Percentiles rank a stretch among this genome's conserved stretches.
These are phyloP conservation scores for Cavia porcellus DNA, from an alignment of 2,113 vertebrate genomes.

Conservation along the genomic window DNA sequence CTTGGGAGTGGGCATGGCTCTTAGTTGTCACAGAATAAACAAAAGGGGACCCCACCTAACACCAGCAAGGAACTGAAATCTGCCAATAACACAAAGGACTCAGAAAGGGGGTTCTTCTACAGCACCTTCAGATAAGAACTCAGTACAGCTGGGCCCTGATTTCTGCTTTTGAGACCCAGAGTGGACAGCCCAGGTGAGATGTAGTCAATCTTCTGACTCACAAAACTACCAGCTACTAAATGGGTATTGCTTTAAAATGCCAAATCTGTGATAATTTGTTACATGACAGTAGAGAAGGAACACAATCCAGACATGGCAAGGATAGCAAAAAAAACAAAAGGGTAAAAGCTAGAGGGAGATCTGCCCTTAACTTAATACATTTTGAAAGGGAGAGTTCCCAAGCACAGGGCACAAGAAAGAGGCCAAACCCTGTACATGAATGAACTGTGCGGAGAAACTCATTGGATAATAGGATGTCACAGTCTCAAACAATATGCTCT, in stretches of 20 bases:
- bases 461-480: background rate
- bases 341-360: background rate
- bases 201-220: background rate
- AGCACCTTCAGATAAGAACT: background rate
- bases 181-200: background rate
- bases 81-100: background rate
- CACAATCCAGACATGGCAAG: background rate
- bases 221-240: background rate
- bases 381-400: background rate
- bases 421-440: background rate
- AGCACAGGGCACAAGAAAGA: background rate
- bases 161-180: background rate
- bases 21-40: background rate
- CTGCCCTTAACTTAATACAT: background rate
- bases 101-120: background rate
- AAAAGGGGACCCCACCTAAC: background rate
- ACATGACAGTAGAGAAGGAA: background rate
- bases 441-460: background rate
- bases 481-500: background rate
- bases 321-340: background rate
- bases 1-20: background rate
- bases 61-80: background rate
- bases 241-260: background rate
- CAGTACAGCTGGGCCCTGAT: background rate
- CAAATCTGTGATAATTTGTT: background rate